Percentiles rank a stretch among this genome's conserved stretches.
phyloP scores from a whole-genome alignment of 2,113 vertebrate genomes.

The Zosterops borbonicus region DNA sequence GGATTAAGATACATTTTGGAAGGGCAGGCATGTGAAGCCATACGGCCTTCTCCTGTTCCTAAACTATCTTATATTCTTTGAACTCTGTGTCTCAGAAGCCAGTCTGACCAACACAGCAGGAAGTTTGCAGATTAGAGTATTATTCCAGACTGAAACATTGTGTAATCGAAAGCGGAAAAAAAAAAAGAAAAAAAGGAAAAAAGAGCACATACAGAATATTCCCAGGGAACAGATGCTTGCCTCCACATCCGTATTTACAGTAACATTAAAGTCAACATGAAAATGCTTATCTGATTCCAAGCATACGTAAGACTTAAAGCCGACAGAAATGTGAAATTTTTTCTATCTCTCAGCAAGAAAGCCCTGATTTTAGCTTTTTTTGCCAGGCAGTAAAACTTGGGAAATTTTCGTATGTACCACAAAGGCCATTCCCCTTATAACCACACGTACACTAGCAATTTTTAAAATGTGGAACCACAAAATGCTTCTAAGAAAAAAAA shows the following conservation, averaged over 20 bases:
- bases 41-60: conserved; percentile 63
- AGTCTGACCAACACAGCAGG: conserved; percentile 61
- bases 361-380: not conserved
- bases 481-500: not conserved
- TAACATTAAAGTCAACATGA: not conserved
- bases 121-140: conserved; percentile 60
- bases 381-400: not conserved
- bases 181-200: not conserved
- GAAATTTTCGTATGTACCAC: not conserved
- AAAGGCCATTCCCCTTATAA: not conserved
- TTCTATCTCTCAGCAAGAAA: not conserved
- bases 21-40: conserved; percentile 54
- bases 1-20: conserved; percentile 67
- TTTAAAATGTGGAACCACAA: not conserved
- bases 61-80: conserved; percentile 65
- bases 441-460: not conserved
- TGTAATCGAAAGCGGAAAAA: not conserved
- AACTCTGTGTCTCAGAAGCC: conserved; percentile 57
- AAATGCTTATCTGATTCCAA: not conserved
- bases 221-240: conserved; percentile 38
- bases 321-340: not conserved
- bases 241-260: conserved; percentile 15
- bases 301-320: not conserved
- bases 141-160: conserved; percentile 58
- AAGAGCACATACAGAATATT: not conserved